Evolutionary conservation across 2,113 vertebrate species (phyloP).

Genomic region (Dicrurus megarhynchus): DNA sequence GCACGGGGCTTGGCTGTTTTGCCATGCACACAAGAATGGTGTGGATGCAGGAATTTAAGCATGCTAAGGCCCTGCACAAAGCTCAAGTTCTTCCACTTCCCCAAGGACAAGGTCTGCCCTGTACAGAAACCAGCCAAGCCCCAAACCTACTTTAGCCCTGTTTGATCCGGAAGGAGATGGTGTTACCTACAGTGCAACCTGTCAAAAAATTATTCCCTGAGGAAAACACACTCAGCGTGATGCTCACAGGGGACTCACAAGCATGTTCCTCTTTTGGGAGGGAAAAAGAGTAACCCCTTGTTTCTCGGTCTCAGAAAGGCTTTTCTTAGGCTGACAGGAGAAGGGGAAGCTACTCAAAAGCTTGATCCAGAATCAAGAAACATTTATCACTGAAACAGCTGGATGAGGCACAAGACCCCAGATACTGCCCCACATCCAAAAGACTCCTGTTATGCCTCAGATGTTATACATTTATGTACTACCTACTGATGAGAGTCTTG

Average conservation of each 20-base stretch:
- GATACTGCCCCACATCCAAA: not conserved
- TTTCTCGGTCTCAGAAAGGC: not conserved
- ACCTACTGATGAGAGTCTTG: not conserved
- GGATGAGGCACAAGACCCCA: not conserved
- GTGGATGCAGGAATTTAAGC: not conserved
- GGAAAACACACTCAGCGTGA: not conserved
- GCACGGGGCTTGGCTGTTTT: not conserved
- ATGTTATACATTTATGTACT: not conserved
- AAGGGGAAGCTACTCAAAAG: not conserved
- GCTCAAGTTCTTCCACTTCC: not conserved
- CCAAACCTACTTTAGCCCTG: not conserved
- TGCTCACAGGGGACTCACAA: not conserved
- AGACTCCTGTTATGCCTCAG: not conserved
- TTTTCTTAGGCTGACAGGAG: not conserved
- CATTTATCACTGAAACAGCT: not conserved
- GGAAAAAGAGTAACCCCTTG: fast-evolving
- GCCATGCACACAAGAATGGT: not conserved
- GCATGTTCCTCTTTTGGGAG: not conserved
- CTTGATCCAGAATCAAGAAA: not conserved
- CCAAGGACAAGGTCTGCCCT: not conserved
- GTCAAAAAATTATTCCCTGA: not conserved
- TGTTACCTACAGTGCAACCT: not conserved
- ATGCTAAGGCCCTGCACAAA: not conserved
- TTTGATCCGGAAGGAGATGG: not conserved
- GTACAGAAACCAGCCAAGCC: not conserved